phyloP scores from a whole-genome alignment of 2,888 invertebrate species.

The Buathra laborator region DNA sequence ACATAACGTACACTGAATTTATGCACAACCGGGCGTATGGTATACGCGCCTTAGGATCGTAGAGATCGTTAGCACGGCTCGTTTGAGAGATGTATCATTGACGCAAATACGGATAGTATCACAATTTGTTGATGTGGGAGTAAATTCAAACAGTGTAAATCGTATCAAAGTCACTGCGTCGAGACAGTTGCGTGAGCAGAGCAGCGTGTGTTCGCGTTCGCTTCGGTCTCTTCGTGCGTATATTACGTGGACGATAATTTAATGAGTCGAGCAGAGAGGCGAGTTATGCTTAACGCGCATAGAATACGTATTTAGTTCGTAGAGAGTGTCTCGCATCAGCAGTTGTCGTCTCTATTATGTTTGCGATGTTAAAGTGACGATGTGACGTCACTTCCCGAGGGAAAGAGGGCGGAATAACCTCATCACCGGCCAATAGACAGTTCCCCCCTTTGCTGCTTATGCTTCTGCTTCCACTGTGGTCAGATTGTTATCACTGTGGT shows the following conservation, averaged over 20 bases:
- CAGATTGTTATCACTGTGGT: conserved; percentile 46
- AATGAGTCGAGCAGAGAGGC: neutral
- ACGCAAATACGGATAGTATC: too few relatives aligned
- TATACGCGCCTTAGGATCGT: too few relatives aligned
- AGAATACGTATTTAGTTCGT: conserved; percentile 20
- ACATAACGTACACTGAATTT: too few relatives aligned
- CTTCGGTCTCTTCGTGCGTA: conserved; percentile 38
- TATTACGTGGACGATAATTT: conserved; percentile 8
- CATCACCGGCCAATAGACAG: conserved; percentile 78
- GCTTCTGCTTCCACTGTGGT: conserved; percentile 52
- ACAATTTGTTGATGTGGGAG: too few relatives aligned
- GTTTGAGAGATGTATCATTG: too few relatives aligned
- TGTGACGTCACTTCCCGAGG: conserved; percentile 81
- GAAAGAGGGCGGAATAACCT: conserved; percentile 81
- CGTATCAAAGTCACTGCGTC: conserved; percentile 11
- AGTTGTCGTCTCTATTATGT: conserved; percentile 72
- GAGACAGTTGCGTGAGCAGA: conserved; percentile 35
- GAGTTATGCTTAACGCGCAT: conserved; percentile 6
- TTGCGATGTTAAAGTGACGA: conserved; percentile 80
- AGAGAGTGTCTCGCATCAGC: conserved; percentile 39
- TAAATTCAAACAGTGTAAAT: conserved; percentile 30
- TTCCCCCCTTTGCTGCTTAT: conserved; percentile 75
- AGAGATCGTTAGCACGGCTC: too few relatives aligned
- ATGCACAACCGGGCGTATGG: too few relatives aligned
- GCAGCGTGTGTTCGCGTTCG: conserved; percentile 18